Base-by-base conservation (phyloP, 2,888 invertebrate species). In the Lomographa bimaculata region DNA sequence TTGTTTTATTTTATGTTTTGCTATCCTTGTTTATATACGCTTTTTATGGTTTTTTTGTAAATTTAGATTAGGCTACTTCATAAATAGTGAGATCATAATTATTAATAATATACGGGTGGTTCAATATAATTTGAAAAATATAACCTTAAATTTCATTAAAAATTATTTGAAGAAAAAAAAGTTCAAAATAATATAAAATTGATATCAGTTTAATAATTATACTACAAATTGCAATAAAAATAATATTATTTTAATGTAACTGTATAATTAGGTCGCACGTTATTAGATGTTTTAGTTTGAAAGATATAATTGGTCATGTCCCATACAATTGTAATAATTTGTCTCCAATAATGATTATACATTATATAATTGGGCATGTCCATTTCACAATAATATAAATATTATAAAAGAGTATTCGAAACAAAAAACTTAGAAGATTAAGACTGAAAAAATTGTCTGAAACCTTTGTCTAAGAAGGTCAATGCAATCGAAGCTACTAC, bases 371-470 rank as follows among this genome's bases (percentile, higher is more conserved):
- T 71, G 72, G 80, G 66, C 72, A 75, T 74, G 71, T 50, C 65
- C 70, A 63, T 59, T 64, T 36, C 25, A 16, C 11, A 23, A 35
- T 34, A 30, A 36, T 23, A 67, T 61, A 57, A 55, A 58, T 57
- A 45, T 37, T 2, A 37, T 39, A 41, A 45, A 49, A 48, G 61
- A 64, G 69, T 67, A 71, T 68, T 74, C 68, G 64, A 64, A 64
- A 61, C 60, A 64, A 38, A 67, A 60, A 63, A 64, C 73, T 79
- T 82, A 78, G 79, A 87, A 82, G 85, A 84, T 79, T 83, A 87
- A 89, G 87, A 89, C 87, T 89, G 87, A 87, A 72, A 79, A 72
- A 75, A 71, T 77, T 72, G 81, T 84, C 78, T 76, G 67, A 74
- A 69, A 57, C 35, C 61, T 52, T 66, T 58, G 71, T 71, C 71